Evolutionary conservation across 2,113 vertebrate genomes (phyloP).

Genomic region (Haemorhous mexicanus): DNA sequence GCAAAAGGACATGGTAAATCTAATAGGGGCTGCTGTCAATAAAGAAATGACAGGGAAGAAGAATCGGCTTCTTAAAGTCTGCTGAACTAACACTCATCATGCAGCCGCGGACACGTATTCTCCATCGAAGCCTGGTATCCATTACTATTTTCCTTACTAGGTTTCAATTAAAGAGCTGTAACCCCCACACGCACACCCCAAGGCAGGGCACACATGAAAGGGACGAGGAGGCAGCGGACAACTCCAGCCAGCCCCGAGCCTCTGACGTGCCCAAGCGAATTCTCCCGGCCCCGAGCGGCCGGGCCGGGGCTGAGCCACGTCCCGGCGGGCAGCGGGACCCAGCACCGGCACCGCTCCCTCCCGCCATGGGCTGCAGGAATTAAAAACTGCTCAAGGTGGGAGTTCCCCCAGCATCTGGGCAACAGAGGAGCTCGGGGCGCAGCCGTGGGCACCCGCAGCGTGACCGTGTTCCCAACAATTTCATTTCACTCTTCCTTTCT

Average conservation of each 20-base stretch:
- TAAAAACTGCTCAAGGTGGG: rapidly evolving
- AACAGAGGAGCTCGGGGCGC: neutral
- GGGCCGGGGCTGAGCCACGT: neutral
- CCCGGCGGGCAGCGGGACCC: neutral
- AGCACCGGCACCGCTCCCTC: neutral
- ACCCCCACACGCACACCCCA: neutral
- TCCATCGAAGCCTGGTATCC: constrained; percentile 66
- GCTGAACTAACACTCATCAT: constrained; percentile 77
- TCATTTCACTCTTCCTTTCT: neutral
- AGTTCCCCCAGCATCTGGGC: neutral
- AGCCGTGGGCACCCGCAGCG: neutral
- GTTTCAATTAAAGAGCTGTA: constrained; percentile 69
- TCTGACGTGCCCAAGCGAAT: neutral
- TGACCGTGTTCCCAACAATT: neutral
- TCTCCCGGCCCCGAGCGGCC: neutral
- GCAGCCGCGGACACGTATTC: constrained; percentile 72
- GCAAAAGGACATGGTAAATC: constrained; percentile 57
- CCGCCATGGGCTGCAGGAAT: neutral
- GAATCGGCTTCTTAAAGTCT: constrained; percentile 61
- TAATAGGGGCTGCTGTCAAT: constrained; percentile 63
- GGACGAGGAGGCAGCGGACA: neutral
- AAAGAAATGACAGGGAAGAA: constrained; percentile 69
- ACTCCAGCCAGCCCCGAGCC: neutral
- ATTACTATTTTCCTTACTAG: constrained; percentile 71
- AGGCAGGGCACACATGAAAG: constrained; percentile 2